Percentiles rank a stretch among this genome's conserved stretches.
These are phyloP conservation scores for Cladopsammia gracilis DNA, from an alignment of 64 coral and sea anemone genomes.

Conservation along the genomic window DNA sequence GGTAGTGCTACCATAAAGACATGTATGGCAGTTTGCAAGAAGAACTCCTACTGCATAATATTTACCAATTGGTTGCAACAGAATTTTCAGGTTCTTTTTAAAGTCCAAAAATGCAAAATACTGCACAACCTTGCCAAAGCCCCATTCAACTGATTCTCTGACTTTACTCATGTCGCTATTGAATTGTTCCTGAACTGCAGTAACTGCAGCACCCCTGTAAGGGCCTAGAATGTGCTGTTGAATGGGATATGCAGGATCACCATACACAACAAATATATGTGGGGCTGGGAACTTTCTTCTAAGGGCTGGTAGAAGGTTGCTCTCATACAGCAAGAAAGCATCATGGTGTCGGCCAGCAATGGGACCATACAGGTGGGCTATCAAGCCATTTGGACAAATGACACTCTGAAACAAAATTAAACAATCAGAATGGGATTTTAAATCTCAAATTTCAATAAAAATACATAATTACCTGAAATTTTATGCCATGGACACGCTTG, in stretches of 20 bases:
- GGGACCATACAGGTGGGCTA: constrained; percentile 71
- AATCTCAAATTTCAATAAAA: too few species aligned
- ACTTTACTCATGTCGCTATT: constrained; percentile 85
- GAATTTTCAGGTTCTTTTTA: constrained; percentile 44
- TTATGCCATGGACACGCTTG: constrained; percentile 74
- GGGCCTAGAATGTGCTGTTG: constrained; percentile 62
- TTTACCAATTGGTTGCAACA: constrained; percentile 54
- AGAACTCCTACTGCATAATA: constrained; percentile 44
- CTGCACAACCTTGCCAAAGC: constrained; percentile 67
- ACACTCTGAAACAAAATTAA: constrained; percentile 72
- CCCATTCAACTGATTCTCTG: constrained; percentile 70
- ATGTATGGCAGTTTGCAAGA: constrained; percentile 53
- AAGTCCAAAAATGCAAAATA: constrained; percentile 61
- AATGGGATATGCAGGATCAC: constrained; percentile 80
- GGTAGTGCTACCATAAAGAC: constrained; percentile 57
- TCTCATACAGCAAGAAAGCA: constrained; percentile 77
- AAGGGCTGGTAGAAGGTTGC: constrained; percentile 66
- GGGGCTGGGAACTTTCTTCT: constrained; percentile 74
- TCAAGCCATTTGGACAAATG: constrained; percentile 81
- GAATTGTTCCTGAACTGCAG: constrained; percentile 56
- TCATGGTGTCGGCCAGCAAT: constrained; percentile 74
- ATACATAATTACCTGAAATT: constrained; percentile 60
- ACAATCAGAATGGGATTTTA: not conserved
- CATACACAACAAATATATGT: constrained; percentile 71
- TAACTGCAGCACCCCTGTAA: constrained; percentile 59